Evolutionary conservation across 2,113 vertebrate genomes (phyloP).

Genomic region (Hymenochirus boettgeri): DNA sequence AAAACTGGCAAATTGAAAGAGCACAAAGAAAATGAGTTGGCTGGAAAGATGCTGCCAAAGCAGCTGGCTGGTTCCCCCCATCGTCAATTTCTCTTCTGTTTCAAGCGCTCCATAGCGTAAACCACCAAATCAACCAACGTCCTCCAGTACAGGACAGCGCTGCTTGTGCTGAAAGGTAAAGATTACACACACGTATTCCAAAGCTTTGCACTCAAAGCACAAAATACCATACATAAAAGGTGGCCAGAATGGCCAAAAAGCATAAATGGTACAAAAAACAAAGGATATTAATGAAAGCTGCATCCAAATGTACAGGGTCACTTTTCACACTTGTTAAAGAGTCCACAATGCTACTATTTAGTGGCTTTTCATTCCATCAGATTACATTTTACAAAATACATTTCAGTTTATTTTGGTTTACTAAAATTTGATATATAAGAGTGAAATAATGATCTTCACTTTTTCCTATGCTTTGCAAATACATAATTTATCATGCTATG

Average conservation of each 20-base stretch:
- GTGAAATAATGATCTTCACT: too few species aligned
- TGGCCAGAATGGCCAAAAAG: slow-evolving; percentile 57
- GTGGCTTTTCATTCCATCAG: too few species aligned
- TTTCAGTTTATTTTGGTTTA: too few species aligned
- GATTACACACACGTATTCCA: slow-evolving; percentile 67
- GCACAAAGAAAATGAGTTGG: slow-evolving; percentile 99
- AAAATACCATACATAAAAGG: slow-evolving; percentile 38
- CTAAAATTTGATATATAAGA: too few species aligned
- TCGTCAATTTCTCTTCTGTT: slow-evolving; percentile 96
- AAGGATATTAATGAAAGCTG: slow-evolving; percentile 69
- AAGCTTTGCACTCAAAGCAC: slow-evolving; percentile 52
- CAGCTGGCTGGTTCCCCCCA: slow-evolving; percentile 94
- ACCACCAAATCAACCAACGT: slow-evolving; percentile 97
- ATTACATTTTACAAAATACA: too few species aligned
- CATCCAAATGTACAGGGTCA: slow-evolving; percentile 43
- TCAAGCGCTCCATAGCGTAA: slow-evolving; percentile 97
- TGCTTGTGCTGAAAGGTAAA: slow-evolving; percentile 90
- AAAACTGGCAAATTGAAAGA: slow-evolving; percentile 98
- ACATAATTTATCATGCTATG: too few species aligned
- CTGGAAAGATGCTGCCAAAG: slow-evolving; percentile 98
- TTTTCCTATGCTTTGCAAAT: too few species aligned
- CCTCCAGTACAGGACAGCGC: slow-evolving; percentile 94
- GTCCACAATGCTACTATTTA: too few species aligned
- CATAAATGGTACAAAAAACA: slow-evolving; percentile 71
- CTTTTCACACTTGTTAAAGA: too few species aligned